Conservation (phyloP, 2,797 vertebrate genomes). For the Decapterus maruadsi region DNA sequence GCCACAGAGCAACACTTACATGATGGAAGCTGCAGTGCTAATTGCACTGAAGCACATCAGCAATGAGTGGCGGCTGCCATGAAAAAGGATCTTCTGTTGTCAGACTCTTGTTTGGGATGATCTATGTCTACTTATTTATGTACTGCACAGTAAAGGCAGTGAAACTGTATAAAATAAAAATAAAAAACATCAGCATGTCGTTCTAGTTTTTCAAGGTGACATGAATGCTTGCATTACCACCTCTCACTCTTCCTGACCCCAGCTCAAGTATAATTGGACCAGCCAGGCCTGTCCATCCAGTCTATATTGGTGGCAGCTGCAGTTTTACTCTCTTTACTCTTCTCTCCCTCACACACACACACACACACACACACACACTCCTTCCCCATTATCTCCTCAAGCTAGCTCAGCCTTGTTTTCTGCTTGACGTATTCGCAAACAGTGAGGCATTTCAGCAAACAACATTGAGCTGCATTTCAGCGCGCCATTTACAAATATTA, state of each 20-base stretch:
- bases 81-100: not conserved
- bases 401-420: constrained; percentile 65
- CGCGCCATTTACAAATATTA: constrained; percentile 79
- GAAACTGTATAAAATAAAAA: constrained; percentile 21
- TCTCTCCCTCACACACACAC: not conserved
- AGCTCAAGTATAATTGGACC: constrained; percentile 70
- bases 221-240: constrained; percentile 44
- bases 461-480: constrained; percentile 60
- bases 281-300: constrained; percentile 59
- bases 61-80: not conserved
- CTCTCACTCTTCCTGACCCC: constrained; percentile 59
- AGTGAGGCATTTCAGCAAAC: constrained; percentile 65
- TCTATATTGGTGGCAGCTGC: constrained; percentile 43
- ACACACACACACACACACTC: constrained; percentile 3
- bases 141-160: not conserved
- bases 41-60: not conserved
- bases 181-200: constrained; percentile 7
- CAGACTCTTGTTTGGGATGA: not conserved
- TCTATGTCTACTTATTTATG: not conserved
- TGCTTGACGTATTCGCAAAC: constrained; percentile 60
- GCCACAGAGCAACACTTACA: not conserved
- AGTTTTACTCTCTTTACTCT: constrained; percentile 33
- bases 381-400: constrained; percentile 50
- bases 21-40: not conserved
- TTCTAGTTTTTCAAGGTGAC: constrained; percentile 59